phyloP scores from a whole-genome alignment of 2,888 invertebrate species.

The Operophtera brumata region DNA sequence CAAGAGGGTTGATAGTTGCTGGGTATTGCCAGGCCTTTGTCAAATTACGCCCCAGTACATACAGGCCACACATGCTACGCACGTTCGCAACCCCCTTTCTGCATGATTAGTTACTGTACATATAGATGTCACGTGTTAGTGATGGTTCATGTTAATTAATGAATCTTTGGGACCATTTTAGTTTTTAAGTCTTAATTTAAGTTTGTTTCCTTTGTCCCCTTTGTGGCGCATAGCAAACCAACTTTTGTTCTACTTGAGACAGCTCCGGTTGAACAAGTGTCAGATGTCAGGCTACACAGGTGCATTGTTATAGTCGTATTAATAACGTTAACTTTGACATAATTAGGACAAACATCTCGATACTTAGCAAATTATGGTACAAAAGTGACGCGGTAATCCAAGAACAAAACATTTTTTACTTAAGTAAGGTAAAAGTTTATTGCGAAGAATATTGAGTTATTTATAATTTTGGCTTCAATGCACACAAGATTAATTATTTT shows the following conservation, averaged over 20 bases:
- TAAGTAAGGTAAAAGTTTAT: too few relatives aligned
- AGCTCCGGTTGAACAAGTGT: background rate
- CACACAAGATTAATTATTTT: background rate
- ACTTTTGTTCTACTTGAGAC: slow-evolving; percentile 2
- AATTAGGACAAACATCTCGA: background rate
- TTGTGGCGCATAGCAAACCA: slow-evolving; percentile 1
- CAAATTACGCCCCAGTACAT: slow-evolving; percentile 54
- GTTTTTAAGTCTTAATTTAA: slow-evolving; percentile 10
- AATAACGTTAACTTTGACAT: slow-evolving; percentile 1
- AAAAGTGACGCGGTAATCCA: background rate
- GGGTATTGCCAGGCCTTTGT: slow-evolving; percentile 56
- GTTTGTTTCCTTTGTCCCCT: slow-evolving; percentile 3
- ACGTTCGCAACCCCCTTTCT: slow-evolving; percentile 80
- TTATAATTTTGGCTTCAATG: slow-evolving; percentile 3
- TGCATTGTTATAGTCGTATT: slow-evolving; percentile 9
- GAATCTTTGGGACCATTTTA: slow-evolving; percentile 13
- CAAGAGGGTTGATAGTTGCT: slow-evolving; percentile 32
- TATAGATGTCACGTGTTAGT: slow-evolving; percentile 73
- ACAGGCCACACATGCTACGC: slow-evolving; percentile 63
- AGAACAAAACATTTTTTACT: too few relatives aligned
- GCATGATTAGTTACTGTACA: slow-evolving; percentile 72
- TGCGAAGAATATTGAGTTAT: slow-evolving; percentile 1
- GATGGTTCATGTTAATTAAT: slow-evolving; percentile 50
- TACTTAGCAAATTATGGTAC: background rate
- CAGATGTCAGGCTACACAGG: slow-evolving; percentile 8